Base-by-base conservation (phyloP, 92 coral and sea anemone species). In the Phenganax subtilis region DNA sequence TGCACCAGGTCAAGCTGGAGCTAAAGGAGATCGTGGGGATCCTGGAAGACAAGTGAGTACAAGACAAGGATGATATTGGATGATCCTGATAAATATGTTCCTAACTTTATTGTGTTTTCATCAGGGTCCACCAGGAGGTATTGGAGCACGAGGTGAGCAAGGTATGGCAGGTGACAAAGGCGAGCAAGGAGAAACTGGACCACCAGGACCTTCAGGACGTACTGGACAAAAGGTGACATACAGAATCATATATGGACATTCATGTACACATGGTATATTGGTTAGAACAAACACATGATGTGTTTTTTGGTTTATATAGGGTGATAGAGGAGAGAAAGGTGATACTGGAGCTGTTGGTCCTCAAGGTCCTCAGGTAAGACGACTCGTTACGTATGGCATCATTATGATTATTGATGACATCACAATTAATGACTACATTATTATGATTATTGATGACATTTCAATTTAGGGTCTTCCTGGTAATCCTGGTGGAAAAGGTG, bases 1-100 rank as follows among this genome's bases (percentile, higher is more conserved):
- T 5, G 81, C 75, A 10, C 77, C 90, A 15, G 99, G 99, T 66
- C 87, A 81, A 53, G 65, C 91, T 30, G 99, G 99, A 72, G 81
- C 90, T 30, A 93, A 96, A 80, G 99, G 99, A 14, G 91, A 88
- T 74, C 93, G 96, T 75, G 99, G 99, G n/a, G 99, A 90, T 66
- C 83, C 97, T n/a, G 99, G 99, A 59, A 89, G 91, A 52, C 91
- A 85, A 83, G 99, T 89, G 56, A 87, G 92, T 69, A 12, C 31
- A 81, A 52, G 47, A 37, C 2, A 37, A 37, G 44, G 62, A 12
- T 78, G 2, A 16, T 25, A 80, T 17, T n/a, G 31, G 7, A 63
- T 44, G 28, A 63, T 27, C 66, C 14, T 3, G 12, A 16, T 25
- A 10, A 8, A 51, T n/a, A 67, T 15, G 57, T 68, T 11, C 10